phyloP scores from a whole-genome alignment of 2,888 invertebrate species.

The Linhomoeus sp. region DNA sequence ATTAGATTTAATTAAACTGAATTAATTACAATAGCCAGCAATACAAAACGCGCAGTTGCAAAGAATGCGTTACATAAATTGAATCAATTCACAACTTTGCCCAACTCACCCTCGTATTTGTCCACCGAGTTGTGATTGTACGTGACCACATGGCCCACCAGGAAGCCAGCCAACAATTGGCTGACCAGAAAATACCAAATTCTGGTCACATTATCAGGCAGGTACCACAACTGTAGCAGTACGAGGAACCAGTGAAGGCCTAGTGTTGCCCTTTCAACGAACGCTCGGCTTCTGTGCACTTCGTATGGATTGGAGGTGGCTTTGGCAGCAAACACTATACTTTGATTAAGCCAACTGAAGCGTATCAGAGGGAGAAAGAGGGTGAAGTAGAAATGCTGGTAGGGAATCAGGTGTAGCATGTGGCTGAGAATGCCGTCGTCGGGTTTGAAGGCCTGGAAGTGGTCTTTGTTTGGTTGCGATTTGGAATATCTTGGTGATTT shows the following conservation, averaged over 20 bases:
- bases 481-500: no score
- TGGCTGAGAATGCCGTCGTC: no score
- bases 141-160: conserved; percentile 22
- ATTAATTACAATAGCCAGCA: no score
- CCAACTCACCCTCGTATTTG: conserved; percentile 17
- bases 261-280: conserved; percentile 9
- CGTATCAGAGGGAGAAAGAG: conserved; percentile 18
- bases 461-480: no score
- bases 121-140: conserved; percentile 25
- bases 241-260: conserved; percentile 20
- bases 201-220: conserved; percentile 14
- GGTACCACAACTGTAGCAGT: conserved; percentile 15
- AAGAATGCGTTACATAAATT: no score
- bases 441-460: no score
- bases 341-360: conserved; percentile 20
- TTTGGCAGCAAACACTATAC: conserved; percentile 16
- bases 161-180: conserved; percentile 15
- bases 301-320: conserved; percentile 12
- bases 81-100: background rate
- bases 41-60: no score
- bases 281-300: conserved; percentile 11
- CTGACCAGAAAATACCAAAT: conserved; percentile 17
- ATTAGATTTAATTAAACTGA: no score
- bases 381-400: conserved; percentile 23
- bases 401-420: conserved; percentile 14